A percentile compares a stretch with the other conserved stretches of the same genome.
phyloP scores from a whole-genome alignment of 2,888 invertebrate species.

The Eucera pruinosa region DNA sequence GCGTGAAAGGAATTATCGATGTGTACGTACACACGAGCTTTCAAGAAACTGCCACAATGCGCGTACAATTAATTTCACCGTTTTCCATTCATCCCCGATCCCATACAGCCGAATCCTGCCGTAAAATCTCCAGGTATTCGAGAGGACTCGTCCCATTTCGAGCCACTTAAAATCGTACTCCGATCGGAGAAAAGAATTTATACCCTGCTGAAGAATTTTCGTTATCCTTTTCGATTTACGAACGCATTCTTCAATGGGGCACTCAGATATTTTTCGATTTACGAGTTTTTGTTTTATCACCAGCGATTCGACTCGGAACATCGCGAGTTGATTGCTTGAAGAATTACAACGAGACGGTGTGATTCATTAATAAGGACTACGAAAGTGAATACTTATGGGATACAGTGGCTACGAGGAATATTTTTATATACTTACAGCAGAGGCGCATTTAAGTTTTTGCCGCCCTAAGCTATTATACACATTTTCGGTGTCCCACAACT shows the following conservation, averaged over 20 bases:
- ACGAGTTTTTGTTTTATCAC: background rate
- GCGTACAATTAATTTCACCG: slow-evolving; percentile 39
- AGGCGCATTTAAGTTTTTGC: too few species aligned
- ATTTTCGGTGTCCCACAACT: too few species aligned
- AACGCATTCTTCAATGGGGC: background rate
- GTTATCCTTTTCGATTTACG: background rate
- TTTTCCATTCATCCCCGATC: slow-evolving; percentile 6
- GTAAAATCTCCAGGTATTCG: background rate
- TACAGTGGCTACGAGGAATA: too few species aligned
- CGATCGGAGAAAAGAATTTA: slow-evolving; percentile 8
- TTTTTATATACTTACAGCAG: too few species aligned
- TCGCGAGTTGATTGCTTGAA: background rate
- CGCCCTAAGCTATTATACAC: too few species aligned
- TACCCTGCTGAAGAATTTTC: too few species aligned
- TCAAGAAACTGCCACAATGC: slow-evolving; percentile 20
- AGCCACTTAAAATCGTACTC: slow-evolving; percentile 19
- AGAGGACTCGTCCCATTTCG: slow-evolving; percentile 8
- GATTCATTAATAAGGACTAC: background rate
- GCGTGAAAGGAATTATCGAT: slow-evolving; percentile 41
- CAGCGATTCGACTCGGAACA: background rate
- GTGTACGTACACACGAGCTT: slow-evolving; percentile 4
- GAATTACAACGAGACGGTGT: background rate
- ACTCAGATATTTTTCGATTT: slow-evolving; percentile 1
- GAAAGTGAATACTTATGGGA: background rate
- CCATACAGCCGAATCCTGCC: background rate